phyloP scores from a whole-genome alignment of 2,113 vertebrate species.

The Rhea americana region DNA sequence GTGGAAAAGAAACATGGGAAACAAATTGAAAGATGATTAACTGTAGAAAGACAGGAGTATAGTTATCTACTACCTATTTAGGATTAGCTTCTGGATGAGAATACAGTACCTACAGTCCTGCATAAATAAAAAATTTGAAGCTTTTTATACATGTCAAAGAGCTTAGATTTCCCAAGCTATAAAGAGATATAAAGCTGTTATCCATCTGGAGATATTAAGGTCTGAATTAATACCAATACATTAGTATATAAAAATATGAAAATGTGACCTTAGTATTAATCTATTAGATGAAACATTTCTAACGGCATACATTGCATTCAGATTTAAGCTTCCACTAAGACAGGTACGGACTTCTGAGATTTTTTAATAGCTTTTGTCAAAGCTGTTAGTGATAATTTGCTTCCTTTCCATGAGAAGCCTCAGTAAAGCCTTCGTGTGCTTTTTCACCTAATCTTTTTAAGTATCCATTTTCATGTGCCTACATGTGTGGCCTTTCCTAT shows the following conservation, averaged over 20 bases:
- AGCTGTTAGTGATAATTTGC: background rate
- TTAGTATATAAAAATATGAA: background rate
- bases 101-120: background rate
- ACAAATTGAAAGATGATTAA: background rate
- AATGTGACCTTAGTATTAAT: background rate
- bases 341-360: background rate
- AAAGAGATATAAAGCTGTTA: background rate
- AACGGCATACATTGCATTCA: background rate
- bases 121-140: background rate
- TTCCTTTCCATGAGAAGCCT: background rate
- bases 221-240: background rate
- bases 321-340: background rate
- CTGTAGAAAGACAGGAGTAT: background rate
- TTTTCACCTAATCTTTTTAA: background rate
- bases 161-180: background rate
- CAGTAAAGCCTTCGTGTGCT: background rate
- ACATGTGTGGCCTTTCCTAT: background rate
- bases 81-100: background rate
- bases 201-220: background rate
- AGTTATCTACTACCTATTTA: background rate
- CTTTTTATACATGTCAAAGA: background rate
- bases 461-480: background rate
- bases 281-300: background rate
- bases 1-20: background rate
- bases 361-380: conserved; percentile 4